Base-by-base conservation (phyloP, 2,113 vertebrate genomes). In the Peromyscus maniculatus region DNA sequence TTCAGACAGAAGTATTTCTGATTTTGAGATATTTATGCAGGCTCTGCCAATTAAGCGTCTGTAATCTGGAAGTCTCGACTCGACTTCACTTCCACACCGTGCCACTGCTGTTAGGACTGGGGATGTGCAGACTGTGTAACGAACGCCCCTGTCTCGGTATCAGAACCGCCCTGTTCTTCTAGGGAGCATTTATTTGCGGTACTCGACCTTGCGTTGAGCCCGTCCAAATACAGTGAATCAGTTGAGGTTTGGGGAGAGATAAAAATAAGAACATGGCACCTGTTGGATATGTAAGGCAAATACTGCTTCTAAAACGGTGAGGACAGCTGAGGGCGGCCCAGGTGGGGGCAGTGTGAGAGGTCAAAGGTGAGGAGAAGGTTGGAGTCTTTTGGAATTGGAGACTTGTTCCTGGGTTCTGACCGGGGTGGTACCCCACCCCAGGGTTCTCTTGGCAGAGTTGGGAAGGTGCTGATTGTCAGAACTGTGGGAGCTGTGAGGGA, bases 201-300 rank as follows among this genome's bases (percentile, higher is more conserved):
- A 43, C 43, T 90, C 80, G 24, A 89, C 87, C 88, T 95, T 86
- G 36, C 93, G 26, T 86, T 96, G 83, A 92, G 83, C 7, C 43
- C 52, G 0, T 62, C 39, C 87, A 94, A 87, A 88, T 59, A 77
- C 62, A 89, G 59, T 86, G 52, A 94, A 87, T 95, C 80, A 86
- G 21, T 89, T 10, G 49, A n/a, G 79, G 33, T 19, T n/a, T 82
- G 33, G 33, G 9, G 36, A 22, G 21, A 59, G 19, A n/a, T 22
- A 24, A 57, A 57, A 59, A 59, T n/a, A n/a, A 57, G 78, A 21
- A 59, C 52, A 59, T 12, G 10, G 55, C 19, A 59, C 55, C 52
- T 6, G 33, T 80, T n/a, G 22, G 78, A 57, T 22, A 36, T n/a
- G 52, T n/a, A 31, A 21, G 12, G 52, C 52, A 80, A n/a, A 57